Evolutionary conservation across 2,797 vertebrate species (phyloP).

Genomic region (Synanceia verrucosa): DNA sequence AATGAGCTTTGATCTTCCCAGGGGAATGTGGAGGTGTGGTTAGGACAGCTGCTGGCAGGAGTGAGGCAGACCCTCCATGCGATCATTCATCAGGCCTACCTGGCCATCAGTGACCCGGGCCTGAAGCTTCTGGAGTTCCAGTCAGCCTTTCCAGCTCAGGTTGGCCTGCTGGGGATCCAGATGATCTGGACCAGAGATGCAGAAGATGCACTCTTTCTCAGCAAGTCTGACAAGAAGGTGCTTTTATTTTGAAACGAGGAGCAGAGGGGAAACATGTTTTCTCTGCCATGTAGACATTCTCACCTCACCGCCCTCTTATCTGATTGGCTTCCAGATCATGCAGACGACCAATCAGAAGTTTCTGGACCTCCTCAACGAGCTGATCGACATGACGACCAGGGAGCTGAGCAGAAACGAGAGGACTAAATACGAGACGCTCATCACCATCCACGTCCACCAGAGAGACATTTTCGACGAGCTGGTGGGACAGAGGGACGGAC

Average conservation of each 20-base stretch:
- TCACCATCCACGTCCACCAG: slow-evolving; percentile 91
- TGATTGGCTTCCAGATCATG: slow-evolving; percentile 80
- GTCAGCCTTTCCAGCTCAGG: slow-evolving; percentile 86
- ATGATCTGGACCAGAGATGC: slow-evolving; percentile 90
- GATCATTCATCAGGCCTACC: slow-evolving; percentile 84
- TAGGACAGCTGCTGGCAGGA: slow-evolving; percentile 84
- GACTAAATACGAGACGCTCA: slow-evolving; percentile 89
- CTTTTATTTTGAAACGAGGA: neutral
- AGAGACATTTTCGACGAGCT: slow-evolving; percentile 90
- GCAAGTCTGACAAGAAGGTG: slow-evolving; percentile 89
- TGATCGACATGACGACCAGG: slow-evolving; percentile 88
- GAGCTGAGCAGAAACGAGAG: slow-evolving; percentile 86
- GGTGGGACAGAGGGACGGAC: slow-evolving; percentile 64
- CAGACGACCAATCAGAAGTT: slow-evolving; percentile 87
- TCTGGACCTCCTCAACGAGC: slow-evolving; percentile 85
- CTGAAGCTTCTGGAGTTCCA: slow-evolving; percentile 86
- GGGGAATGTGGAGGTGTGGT: slow-evolving; percentile 89
- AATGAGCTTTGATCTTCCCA: slow-evolving; percentile 44
- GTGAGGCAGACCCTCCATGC: slow-evolving; percentile 85
- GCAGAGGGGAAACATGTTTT: neutral
- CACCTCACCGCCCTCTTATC: neutral
- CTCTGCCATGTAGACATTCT: accelerated
- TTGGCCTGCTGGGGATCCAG: slow-evolving; percentile 89
- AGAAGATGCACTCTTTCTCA: slow-evolving; percentile 82
- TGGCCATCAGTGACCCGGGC: slow-evolving; percentile 77